Percentiles rank a stretch among this genome's conserved stretches.
Conservation (phyloP, 53 echinoderm and acorn worm species). For the Pentamera pediparva region DNA sequence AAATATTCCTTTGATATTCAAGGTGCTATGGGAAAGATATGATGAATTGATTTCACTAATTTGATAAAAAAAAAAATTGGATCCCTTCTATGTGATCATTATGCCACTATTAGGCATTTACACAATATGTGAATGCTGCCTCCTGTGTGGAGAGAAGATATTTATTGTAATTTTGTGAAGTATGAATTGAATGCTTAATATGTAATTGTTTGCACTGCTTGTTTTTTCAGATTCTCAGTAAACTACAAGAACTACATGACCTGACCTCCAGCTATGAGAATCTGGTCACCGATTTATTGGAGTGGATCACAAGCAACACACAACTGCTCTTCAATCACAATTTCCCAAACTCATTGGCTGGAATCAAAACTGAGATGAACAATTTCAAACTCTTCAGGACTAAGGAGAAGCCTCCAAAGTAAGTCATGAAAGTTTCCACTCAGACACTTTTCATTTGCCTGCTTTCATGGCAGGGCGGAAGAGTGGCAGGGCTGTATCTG, state of each 20-base stretch:
- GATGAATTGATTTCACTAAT: too few species aligned
- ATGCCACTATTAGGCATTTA: too few species aligned
- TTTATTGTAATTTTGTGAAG: too few species aligned
- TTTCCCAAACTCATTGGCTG: slow-evolving; percentile 82
- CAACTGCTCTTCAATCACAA: slow-evolving; percentile 57
- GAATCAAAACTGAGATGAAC: slow-evolving; percentile 76
- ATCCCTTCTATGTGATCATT: too few species aligned
- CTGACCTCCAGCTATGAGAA: slow-evolving; percentile 72
- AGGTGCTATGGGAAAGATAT: not conserved
- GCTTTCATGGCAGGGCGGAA: not conserved
- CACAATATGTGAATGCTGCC: too few species aligned
- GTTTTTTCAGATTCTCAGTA: slow-evolving; percentile 62
- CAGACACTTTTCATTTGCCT: too few species aligned
- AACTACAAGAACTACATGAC: slow-evolving; percentile 66
- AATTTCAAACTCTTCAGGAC: slow-evolving; percentile 79
- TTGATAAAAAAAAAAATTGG: too few species aligned
- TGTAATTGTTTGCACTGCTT: too few species aligned
- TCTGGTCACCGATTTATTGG: slow-evolving; percentile 60
- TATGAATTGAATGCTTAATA: too few species aligned
- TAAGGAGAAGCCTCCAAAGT: slow-evolving; percentile 93
- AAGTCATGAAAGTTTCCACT: too few species aligned
- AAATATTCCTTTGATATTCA: not conserved
- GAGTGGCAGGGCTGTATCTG: too few species aligned
- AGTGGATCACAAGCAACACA: slow-evolving; percentile 82
- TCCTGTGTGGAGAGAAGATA: too few species aligned